Base-by-base conservation (phyloP, 2,797 vertebrate genomes). In the Rallus crepitans region DNA sequence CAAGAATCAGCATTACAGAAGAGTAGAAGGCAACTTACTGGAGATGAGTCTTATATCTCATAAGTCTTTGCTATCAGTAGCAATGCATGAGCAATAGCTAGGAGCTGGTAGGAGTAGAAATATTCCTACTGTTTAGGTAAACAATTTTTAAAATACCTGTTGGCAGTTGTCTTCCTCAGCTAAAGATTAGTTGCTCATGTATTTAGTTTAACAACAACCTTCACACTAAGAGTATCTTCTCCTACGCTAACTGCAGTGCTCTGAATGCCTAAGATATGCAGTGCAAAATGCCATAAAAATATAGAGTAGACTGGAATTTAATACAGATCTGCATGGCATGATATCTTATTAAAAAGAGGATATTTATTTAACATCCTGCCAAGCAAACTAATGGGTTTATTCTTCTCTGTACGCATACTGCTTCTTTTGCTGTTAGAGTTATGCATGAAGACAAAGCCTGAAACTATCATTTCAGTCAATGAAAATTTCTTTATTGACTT, bases 291-390 rank as follows among this genome's bases (percentile, higher is more conserved):
- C 55, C 1, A 0, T 35, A 56, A 45, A 90, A 79, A 45, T 70
- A 69, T 20, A 50, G 61, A 82, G 39, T 11, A 79, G 31, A 45
- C 16, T 63, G 80, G 89, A 92, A 80, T 87, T 60, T 66, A 90
- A 84, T 84, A 73, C 31, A 87, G 23, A 59, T 92, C 35, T 86
- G 19, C 15, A 45, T 73, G 28, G 11, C 50, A 82, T 50, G n/a
- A 37, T 84, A 69, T 42, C n/a, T 93, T 91, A 69, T 72, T 88
- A 66, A 89, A 93, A 53, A 83, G 28, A 40, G 14, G 28, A 31
- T 80, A 84, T 77, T 95, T 94, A 45, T 84, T 93, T 90, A 84
- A 86, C 35, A 53, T 42, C 23, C n/a, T n/a, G 78, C 45, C 73
- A 80, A 79, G 42, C 24, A 82, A 92, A 82, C 7, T 7, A 76